A percentile compares a stretch with the other conserved stretches of the same genome.
phyloP scores from a whole-genome alignment of 2,113 vertebrate species.

The Nestor notabilis region DNA sequence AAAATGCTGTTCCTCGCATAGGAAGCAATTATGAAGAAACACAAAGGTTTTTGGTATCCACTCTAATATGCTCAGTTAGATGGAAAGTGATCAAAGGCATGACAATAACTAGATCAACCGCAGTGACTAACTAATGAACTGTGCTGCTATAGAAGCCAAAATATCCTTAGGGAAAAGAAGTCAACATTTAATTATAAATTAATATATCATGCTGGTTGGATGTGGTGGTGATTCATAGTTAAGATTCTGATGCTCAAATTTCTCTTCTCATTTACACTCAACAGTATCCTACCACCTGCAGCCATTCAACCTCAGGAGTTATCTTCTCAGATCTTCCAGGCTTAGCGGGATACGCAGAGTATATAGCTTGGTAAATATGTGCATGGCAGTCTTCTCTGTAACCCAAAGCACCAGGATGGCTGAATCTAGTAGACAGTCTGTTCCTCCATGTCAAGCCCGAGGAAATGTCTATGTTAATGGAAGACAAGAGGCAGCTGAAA shows the following conservation, averaged over 20 bases:
- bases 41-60: neutral
- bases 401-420: neutral
- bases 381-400: neutral
- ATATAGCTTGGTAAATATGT: neutral
- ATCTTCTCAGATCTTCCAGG: neutral
- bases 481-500: neutral
- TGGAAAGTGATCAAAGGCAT: slow-evolving; percentile 19
- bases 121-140: slow-evolving; percentile 36
- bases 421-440: neutral
- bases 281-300: neutral
- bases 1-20: neutral
- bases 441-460: neutral
- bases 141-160: neutral
- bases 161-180: neutral
- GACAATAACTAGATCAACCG: neutral
- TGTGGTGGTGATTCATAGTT: neutral
- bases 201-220: neutral
- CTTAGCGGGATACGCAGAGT: neutral
- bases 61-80: neutral
- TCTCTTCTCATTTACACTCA: neutral
- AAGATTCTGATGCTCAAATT: neutral
- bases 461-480: neutral
- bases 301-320: neutral
- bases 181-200: slow-evolving; percentile 43
- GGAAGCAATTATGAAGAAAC: neutral